Conservation (phyloP, 2,113 vertebrate species). For the Nyctereutes procyonoides region DNA sequence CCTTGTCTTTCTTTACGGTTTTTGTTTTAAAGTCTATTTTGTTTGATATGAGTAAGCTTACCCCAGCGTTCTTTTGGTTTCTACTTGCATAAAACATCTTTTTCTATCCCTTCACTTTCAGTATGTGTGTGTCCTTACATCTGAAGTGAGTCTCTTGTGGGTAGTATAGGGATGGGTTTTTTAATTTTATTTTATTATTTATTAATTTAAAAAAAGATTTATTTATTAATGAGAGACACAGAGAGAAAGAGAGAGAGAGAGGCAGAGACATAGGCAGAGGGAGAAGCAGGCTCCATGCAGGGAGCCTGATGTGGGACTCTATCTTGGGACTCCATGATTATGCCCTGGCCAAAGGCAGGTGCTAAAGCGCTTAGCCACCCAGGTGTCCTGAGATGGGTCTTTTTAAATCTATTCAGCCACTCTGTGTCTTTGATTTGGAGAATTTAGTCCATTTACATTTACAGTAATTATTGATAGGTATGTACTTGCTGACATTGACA, state of each 20-base stretch:
- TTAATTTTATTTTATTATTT: too few species aligned
- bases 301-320: too few species aligned
- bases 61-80: background rate
- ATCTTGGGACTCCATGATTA: too few species aligned
- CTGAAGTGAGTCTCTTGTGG: background rate
- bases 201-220: too few species aligned
- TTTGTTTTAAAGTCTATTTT: background rate
- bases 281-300: too few species aligned
- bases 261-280: too few species aligned
- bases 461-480: background rate
- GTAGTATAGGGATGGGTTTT: background rate
- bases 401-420: background rate
- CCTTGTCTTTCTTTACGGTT: background rate
- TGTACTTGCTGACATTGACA: background rate
- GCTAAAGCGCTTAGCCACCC: too few species aligned
- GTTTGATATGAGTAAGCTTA: background rate
- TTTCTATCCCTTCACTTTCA: background rate
- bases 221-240: too few species aligned
- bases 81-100: background rate
- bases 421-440: background rate
- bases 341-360: too few species aligned
- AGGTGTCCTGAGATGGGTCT: background rate
- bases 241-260: too few species aligned
- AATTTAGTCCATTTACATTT: background rate
- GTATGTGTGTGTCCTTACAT: background rate